Conservation (phyloP, 2,888 invertebrate genomes). For the Rotaria magnacalcarata region DNA sequence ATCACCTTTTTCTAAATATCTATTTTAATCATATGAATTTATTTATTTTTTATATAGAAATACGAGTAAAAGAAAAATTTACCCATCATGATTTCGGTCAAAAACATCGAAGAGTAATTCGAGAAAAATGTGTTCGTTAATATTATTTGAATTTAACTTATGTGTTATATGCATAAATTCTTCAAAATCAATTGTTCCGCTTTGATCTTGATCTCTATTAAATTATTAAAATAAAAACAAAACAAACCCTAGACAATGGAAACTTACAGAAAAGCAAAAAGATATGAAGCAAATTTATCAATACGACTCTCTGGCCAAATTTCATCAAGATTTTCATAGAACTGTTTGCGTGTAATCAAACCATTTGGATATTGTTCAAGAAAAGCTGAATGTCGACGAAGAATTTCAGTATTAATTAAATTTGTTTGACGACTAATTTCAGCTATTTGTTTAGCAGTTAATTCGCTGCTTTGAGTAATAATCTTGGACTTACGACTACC, state of each 20-base stretch:
- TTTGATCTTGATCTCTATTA: neutral
- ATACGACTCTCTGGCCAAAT: neutral
- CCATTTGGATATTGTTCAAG: neutral
- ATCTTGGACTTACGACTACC: neutral
- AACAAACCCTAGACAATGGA: neutral
- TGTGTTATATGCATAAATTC: neutral
- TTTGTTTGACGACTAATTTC: neutral
- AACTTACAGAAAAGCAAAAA: neutral
- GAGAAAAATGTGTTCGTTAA: neutral
- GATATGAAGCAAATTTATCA: neutral
- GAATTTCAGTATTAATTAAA: neutral
- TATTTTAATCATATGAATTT: neutral
- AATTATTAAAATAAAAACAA: neutral
- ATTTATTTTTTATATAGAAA: neutral
- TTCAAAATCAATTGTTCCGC: neutral
- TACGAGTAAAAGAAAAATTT: neutral
- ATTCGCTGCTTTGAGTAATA: neutral
- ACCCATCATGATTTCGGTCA: constrained; percentile 6
- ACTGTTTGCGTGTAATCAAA: neutral
- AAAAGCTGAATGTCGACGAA: neutral
- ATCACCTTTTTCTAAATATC: neutral
- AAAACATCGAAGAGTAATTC: neutral
- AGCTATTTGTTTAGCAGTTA: neutral
- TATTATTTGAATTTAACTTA: neutral
- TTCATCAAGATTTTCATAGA: neutral